Evolutionary conservation across 2,888 invertebrate genomes (phyloP).

Genomic region (Zaprionus bogoriensis): DNA sequence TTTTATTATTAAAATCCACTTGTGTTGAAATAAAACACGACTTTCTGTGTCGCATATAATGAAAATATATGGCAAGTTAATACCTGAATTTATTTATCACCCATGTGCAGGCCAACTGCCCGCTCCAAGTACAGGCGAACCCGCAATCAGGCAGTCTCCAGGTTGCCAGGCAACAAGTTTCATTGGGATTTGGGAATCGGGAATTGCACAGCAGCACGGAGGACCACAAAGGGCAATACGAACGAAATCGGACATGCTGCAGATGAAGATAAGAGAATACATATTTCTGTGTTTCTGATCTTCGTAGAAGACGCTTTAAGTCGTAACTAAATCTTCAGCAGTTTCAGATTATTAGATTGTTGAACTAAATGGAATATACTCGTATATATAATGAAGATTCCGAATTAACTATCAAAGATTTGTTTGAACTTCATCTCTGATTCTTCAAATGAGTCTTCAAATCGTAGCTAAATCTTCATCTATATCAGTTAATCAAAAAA

Average conservation of each 20-base stretch:
- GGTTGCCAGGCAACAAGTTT: conserved; percentile 28
- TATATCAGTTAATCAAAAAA: too few species aligned
- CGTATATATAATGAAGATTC: too few species aligned
- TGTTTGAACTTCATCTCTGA: too few species aligned
- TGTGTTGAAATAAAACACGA: conserved; percentile 83
- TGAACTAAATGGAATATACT: too few species aligned
- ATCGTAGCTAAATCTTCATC: too few species aligned
- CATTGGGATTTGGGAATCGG: neutral
- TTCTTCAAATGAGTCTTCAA: too few species aligned
- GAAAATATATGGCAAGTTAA: conserved; percentile 83
- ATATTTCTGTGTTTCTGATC: neutral
- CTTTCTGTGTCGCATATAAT: conserved; percentile 83
- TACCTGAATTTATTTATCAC: conserved; percentile 82
- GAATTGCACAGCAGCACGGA: neutral
- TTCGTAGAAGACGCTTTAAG: neutral
- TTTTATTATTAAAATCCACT: conserved; percentile 82
- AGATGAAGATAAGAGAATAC: neutral
- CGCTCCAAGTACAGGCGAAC: neutral
- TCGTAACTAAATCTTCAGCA: too few species aligned
- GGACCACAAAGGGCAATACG: neutral
- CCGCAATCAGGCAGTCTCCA: conserved; percentile 4
- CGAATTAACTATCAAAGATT: too few species aligned
- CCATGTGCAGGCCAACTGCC: conserved; percentile 47
- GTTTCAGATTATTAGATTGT: too few species aligned
- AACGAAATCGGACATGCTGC: neutral